These are phyloP conservation scores for Cataglyphis livida DNA, from an alignment of 2,888 invertebrate genomes.

Conservation along the genomic window DNA sequence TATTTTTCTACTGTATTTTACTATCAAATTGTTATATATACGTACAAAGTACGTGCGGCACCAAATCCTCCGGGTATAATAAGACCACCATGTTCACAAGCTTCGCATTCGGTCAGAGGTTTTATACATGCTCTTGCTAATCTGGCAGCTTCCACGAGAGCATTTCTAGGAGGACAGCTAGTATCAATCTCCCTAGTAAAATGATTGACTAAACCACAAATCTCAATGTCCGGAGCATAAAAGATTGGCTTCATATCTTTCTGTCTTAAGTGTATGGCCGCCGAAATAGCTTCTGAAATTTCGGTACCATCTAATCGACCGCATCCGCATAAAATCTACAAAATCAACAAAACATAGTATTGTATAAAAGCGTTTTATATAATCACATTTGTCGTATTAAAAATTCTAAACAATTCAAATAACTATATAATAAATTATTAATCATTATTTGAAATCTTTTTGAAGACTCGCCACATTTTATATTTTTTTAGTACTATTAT, in stretches of 20 bases:
- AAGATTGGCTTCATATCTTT: conserved; percentile 74
- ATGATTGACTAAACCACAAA: conserved; percentile 75
- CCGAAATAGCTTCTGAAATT: conserved; percentile 87
- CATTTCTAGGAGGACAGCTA: conserved; percentile 82
- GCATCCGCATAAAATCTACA: conserved; percentile 86
- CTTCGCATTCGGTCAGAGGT: conserved; percentile 84
- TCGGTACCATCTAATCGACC: conserved; percentile 87
- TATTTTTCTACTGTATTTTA: background rate
- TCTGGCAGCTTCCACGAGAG: conserved; percentile 87
- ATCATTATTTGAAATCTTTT: background rate
- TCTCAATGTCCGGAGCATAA: conserved; percentile 77
- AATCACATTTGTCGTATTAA: background rate
- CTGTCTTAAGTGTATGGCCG: conserved; percentile 74
- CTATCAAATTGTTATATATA: conserved; percentile 25
- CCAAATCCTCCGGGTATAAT: conserved; percentile 88
- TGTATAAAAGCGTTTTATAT: background rate
- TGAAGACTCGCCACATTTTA: background rate
- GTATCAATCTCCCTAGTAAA: conserved; percentile 70
- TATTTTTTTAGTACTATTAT: background rate
- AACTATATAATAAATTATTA: background rate
- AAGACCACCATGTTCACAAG: conserved; percentile 85
- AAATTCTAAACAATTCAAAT: background rate
- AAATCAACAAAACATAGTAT: background rate
- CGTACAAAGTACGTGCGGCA: conserved; percentile 87
- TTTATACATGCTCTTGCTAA: conserved; percentile 86